A percentile compares a stretch with the other conserved stretches of the same genome.
phyloP scores from a whole-genome alignment of 2,888 invertebrate species.

The Archips xylosteana region DNA sequence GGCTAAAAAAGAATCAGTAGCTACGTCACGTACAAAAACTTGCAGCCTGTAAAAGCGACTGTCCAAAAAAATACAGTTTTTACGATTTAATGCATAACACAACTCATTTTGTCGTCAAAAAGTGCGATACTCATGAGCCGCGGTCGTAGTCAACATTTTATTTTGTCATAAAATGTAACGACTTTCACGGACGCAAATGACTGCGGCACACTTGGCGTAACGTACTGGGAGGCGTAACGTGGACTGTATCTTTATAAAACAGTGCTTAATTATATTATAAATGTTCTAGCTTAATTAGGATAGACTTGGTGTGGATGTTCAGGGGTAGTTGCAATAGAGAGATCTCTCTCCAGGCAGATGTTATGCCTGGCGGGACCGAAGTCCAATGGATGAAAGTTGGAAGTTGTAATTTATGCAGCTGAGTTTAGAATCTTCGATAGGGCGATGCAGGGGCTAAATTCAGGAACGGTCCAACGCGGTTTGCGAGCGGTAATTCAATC shows the following conservation, averaged over 20 bases:
- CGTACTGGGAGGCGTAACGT: conserved; percentile 25
- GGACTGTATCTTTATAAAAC: conserved; percentile 2
- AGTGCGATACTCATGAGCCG: conserved; percentile 36
- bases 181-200: conserved; percentile 34
- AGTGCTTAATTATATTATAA: neutral
- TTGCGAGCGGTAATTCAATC: too few relatives aligned
- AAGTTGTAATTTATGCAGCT: too few relatives aligned
- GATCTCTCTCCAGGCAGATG: too few relatives aligned
- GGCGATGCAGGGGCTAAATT: too few relatives aligned
- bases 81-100: conserved; percentile 41
- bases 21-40: conserved; percentile 20
- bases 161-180: conserved; percentile 39
- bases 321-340: too few relatives aligned
- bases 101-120: conserved; percentile 40
- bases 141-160: conserved; percentile 38
- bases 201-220: conserved; percentile 22
- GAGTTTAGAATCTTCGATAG: too few relatives aligned
- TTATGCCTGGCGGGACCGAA: too few relatives aligned
- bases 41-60: conserved; percentile 16
- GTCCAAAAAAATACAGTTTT: conserved; percentile 28
- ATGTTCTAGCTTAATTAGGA: neutral
- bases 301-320: too few relatives aligned
- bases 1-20: neutral
- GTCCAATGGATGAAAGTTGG: too few relatives aligned
- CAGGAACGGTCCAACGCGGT: too few relatives aligned